A percentile compares a stretch with the other conserved stretches of the same genome.
Evolutionary conservation across 2,797 vertebrate species (phyloP).

Genomic region (Lutra lutra): DNA sequence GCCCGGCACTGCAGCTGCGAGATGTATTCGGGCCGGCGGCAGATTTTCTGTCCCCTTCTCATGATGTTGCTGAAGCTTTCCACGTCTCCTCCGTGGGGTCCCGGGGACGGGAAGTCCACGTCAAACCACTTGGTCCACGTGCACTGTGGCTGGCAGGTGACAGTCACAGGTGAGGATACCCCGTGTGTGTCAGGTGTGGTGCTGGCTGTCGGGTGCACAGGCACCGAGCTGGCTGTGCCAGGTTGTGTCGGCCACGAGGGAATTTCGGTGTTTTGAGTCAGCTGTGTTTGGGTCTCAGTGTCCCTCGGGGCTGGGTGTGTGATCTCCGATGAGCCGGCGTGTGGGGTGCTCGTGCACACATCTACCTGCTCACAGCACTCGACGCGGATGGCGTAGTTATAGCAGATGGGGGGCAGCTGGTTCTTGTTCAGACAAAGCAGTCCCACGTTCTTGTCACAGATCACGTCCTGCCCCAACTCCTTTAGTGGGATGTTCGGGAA

Average conservation of each 20-base stretch:
- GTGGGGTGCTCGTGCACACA: fast-evolving
- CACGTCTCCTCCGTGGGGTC: conserved; percentile 63
- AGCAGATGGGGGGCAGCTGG: conserved; percentile 85
- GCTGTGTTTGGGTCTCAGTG: fast-evolving
- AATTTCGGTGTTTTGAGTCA: fast-evolving
- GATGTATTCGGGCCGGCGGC: not conserved
- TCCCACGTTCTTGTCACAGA: conserved; percentile 75
- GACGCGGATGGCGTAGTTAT: conserved; percentile 85
- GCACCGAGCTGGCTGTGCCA: fast-evolving
- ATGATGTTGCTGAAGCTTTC: conserved; percentile 74
- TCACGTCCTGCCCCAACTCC: conserved; percentile 79
- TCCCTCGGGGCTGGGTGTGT: fast-evolving
- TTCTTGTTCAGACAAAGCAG: conserved; percentile 85
- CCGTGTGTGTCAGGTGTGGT: fast-evolving
- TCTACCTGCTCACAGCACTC: conserved; percentile 79
- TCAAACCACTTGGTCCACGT: conserved; percentile 80
- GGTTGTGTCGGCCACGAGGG: fast-evolving
- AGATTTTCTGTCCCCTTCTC: conserved; percentile 49
- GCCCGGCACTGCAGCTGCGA: not conserved
- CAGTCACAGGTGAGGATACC: fast-evolving
- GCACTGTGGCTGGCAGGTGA: conserved; percentile 43
- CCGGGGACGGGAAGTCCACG: conserved; percentile 52
- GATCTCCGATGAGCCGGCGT: fast-evolving
- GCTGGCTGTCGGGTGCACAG: fast-evolving
- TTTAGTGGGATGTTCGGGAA: conserved; percentile 79